Percentiles rank a stretch among this genome's conserved stretches.
phyloP scores from a whole-genome alignment of 2,888 invertebrate genomes.

The Octonoba sinensis region DNA sequence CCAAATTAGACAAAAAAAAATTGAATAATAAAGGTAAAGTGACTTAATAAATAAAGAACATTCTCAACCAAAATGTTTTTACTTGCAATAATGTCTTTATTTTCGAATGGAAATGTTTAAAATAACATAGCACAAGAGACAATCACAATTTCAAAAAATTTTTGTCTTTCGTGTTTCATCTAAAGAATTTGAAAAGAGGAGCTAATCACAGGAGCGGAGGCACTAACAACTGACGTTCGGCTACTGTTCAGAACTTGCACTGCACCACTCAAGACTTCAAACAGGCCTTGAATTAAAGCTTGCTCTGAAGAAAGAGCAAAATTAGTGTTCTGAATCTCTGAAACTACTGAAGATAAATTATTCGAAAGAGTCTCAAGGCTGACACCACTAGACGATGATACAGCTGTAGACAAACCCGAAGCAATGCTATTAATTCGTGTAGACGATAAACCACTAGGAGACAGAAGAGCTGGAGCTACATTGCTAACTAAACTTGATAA shows the following conservation, averaged over 20 bases:
- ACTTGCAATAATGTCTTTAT: no score
- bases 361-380: not conserved
- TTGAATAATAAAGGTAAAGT: no score
- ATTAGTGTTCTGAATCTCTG: not conserved
- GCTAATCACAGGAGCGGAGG: not conserved
- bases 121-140: no score
- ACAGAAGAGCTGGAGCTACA: no score
- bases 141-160: no score
- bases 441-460: not conserved
- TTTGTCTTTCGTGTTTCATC: no score
- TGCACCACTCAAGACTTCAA: constrained; percentile 1
- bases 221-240: not conserved
- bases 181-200: not conserved
- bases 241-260: constrained; percentile 13
- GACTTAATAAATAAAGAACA: no score
- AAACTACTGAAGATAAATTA: not conserved
- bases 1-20: no score
- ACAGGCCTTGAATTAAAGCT: not conserved
- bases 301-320: not conserved
- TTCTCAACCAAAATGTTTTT: no score
- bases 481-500: no score
- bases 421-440: no score
- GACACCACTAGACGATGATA: not conserved
- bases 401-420: not conserved
- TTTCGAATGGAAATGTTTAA: no score